Conservation (phyloP, 2,888 invertebrate genomes). For the Rhopalosiphum nymphaeae region DNA sequence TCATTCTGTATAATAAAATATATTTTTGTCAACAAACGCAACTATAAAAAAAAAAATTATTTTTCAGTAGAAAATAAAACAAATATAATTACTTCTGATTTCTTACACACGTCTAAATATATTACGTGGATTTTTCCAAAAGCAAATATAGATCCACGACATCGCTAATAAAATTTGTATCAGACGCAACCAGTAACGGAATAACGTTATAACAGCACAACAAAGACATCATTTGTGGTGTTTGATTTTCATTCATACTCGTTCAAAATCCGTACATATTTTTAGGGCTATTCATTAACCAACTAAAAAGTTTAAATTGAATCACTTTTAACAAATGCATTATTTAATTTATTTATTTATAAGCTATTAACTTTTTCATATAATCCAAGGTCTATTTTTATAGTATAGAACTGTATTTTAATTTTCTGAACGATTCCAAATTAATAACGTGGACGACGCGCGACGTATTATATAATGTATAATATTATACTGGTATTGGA, state of each 20-base stretch:
- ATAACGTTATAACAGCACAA: background rate
- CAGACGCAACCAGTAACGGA: too few species aligned
- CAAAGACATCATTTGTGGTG: background rate
- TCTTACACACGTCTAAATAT: background rate
- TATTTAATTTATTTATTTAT: too few species aligned
- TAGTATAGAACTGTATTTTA: too few species aligned
- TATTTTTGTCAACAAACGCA: background rate
- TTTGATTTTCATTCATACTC: background rate
- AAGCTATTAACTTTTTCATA: too few species aligned
- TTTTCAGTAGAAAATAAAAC: background rate
- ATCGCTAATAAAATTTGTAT: background rate
- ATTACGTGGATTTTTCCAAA: background rate
- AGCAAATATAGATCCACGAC: background rate
- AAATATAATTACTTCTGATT: background rate
- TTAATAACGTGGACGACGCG: background rate
- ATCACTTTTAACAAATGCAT: background rate
- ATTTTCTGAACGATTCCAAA: background rate
- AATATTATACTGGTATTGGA: background rate
- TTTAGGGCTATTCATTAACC: background rate
- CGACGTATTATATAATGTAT: background rate
- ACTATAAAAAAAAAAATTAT: background rate
- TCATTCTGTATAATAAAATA: background rate
- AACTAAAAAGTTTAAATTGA: background rate
- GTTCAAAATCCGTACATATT: background rate
- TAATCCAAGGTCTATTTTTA: too few species aligned